phyloP scores from a whole-genome alignment of 2,888 invertebrate genomes.

The Agrenia bidenticulata region DNA sequence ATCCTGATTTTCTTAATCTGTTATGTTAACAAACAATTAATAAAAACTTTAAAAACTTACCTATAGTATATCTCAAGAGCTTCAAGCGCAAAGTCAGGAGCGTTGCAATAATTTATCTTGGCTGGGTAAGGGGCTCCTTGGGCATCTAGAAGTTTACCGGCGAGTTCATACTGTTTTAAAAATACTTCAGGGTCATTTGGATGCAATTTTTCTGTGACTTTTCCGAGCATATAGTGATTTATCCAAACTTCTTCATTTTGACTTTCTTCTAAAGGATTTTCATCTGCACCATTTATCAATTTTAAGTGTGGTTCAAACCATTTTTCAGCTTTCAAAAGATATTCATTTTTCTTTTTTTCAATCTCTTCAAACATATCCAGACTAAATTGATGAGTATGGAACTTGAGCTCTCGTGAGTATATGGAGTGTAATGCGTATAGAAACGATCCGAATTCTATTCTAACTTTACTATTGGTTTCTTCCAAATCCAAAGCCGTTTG shows the following conservation, averaged over 20 bases:
- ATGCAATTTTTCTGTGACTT: constrained; percentile 80
- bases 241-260: constrained; percentile 85
- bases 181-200: constrained; percentile 72
- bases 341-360: constrained; percentile 74
- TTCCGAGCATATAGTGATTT: constrained; percentile 92
- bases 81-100: constrained; percentile 81
- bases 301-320: constrained; percentile 65
- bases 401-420: constrained; percentile 78
- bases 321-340: constrained; percentile 73
- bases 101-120: constrained; percentile 81
- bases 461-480: constrained; percentile 71
- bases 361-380: constrained; percentile 63
- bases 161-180: constrained; percentile 75
- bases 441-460: constrained; percentile 89
- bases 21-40: background rate
- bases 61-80: constrained; percentile 68
- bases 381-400: constrained; percentile 56
- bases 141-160: constrained; percentile 73
- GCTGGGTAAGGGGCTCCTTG: constrained; percentile 80
- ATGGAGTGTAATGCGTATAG: constrained; percentile 88
- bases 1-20: constrained; percentile 1
- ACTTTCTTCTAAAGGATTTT: constrained; percentile 57
- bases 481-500: constrained; percentile 75
- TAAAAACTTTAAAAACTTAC: constrained; percentile 35
- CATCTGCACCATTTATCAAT: constrained; percentile 57